Conservation (phyloP, 2,113 vertebrate genomes). For the Megaleporinus macrocephalus region DNA sequence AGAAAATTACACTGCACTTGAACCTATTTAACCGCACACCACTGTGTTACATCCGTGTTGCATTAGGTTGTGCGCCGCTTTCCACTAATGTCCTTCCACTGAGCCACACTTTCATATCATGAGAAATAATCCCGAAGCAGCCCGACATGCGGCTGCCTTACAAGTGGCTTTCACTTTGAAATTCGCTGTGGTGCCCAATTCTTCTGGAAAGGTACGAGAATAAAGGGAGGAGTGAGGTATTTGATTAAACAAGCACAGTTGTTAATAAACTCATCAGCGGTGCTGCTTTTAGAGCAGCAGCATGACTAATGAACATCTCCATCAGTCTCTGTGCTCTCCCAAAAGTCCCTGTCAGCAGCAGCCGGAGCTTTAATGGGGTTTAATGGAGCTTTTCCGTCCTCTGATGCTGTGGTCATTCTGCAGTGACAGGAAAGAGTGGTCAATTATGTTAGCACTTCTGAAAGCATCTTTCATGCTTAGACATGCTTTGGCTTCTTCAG, state of each 20-base stretch:
- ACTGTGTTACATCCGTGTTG: too few species aligned
- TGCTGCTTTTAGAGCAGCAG: slow-evolving; percentile 42
- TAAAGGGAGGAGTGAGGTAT: slow-evolving; percentile 15
- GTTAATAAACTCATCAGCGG: slow-evolving; percentile 54
- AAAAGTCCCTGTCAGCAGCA: slow-evolving; percentile 23
- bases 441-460: slow-evolving; percentile 11
- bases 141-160: background rate
- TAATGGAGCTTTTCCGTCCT: slow-evolving; percentile 32
- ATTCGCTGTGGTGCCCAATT: slow-evolving; percentile 5
- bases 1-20: too few species aligned
- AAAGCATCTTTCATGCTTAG: slow-evolving; percentile 35
- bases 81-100: background rate
- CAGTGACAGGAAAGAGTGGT: slow-evolving; percentile 20
- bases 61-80: too few species aligned
- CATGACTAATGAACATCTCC: slow-evolving; percentile 54
- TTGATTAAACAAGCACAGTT: slow-evolving; percentile 49
- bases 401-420: slow-evolving; percentile 32
- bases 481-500: slow-evolving; percentile 14
- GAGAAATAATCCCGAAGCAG: slow-evolving; percentile 3
- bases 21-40: too few species aligned
- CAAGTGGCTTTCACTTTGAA: slow-evolving; percentile 1
- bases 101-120: slow-evolving; percentile 17
- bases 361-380: slow-evolving; percentile 46
- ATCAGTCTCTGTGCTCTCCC: slow-evolving; percentile 45
- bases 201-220: slow-evolving; percentile 24